These are phyloP conservation scores for Anas platyrhynchos DNA, from an alignment of 2,113 vertebrate species.

Conservation along the genomic window DNA sequence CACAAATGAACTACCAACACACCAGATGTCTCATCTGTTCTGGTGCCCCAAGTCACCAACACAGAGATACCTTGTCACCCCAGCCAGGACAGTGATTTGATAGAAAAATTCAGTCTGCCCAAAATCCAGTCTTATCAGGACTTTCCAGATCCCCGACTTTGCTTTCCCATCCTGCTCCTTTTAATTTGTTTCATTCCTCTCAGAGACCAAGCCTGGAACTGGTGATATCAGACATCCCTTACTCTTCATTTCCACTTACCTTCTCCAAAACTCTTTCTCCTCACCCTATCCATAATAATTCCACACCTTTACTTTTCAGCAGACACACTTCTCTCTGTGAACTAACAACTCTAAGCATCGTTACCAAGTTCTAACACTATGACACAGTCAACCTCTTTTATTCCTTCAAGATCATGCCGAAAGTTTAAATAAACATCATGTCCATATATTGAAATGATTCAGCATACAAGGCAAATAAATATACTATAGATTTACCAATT, in stretches of 20 bases:
- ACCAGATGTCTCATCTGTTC: rapidly evolving
- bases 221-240: background rate
- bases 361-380: background rate
- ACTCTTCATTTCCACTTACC: background rate
- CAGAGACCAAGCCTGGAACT: background rate
- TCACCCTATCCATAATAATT: background rate
- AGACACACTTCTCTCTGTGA: background rate
- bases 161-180: background rate
- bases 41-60: background rate
- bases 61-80: background rate
- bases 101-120: background rate
- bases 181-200: background rate
- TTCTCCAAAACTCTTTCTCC: background rate
- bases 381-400: background rate
- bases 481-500: background rate
- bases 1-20: background rate
- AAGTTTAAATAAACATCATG: background rate
- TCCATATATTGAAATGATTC: background rate
- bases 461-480: background rate
- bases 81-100: background rate
- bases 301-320: background rate
- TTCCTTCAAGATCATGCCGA: background rate
- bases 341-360: background rate
- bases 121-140: background rate
- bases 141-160: background rate